phyloP scores from a whole-genome alignment of 2,113 vertebrate species.

The Ictidomys tridecemlineatus region DNA sequence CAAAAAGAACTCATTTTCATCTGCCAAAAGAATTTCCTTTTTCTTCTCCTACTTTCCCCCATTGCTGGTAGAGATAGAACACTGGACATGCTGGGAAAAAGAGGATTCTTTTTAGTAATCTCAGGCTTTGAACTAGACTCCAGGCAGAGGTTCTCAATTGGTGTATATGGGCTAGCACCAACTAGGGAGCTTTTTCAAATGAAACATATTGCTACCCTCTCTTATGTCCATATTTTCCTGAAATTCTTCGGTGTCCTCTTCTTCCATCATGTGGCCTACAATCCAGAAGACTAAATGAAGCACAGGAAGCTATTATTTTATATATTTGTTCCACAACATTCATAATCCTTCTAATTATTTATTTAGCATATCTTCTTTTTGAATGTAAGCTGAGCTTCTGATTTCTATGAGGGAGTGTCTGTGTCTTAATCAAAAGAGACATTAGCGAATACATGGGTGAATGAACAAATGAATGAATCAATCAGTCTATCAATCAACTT shows the following conservation, averaged over 20 bases:
- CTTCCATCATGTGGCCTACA: background rate
- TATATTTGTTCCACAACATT: background rate
- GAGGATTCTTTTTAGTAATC: background rate
- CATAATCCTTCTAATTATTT: background rate
- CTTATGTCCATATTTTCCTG: background rate
- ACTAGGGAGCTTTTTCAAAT: background rate
- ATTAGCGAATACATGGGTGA: background rate
- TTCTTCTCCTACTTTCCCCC: background rate
- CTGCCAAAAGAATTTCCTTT: background rate
- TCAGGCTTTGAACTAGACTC: background rate
- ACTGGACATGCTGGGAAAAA: background rate
- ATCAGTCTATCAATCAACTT: background rate
- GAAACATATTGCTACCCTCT: background rate
- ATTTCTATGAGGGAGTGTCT: background rate
- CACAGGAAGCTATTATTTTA: background rate
- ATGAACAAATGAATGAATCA: background rate
- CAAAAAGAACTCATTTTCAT: background rate
- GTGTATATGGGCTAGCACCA: background rate
- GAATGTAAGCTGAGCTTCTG: background rate
- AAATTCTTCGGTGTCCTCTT: background rate
- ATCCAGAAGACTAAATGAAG: background rate
- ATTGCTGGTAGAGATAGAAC: background rate
- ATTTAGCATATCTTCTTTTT: conserved; percentile 1
- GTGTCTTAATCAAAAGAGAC: background rate
- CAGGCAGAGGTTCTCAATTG: background rate